Percentiles rank a stretch among this genome's conserved stretches.
phyloP scores from a whole-genome alignment of 2,888 invertebrate species.

The Kuschelorhynchus macadamiae region DNA sequence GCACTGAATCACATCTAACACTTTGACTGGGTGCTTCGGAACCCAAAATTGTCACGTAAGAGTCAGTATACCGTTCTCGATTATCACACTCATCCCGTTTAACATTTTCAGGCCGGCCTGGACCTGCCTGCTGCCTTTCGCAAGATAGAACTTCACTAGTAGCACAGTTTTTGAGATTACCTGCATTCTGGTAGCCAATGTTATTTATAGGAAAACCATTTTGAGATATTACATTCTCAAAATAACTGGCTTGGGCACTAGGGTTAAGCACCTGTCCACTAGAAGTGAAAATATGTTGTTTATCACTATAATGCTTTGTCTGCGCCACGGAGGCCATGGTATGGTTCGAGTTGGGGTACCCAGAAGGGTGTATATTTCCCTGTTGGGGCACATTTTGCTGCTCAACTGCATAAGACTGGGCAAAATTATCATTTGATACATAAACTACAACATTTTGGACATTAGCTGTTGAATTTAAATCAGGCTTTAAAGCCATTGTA shows the following conservation, averaged over 20 bases:
- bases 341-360: slow-evolving; percentile 60
- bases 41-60: slow-evolving; percentile 65
- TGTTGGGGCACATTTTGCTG: slow-evolving; percentile 67
- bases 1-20: slow-evolving; percentile 72
- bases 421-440: slow-evolving; percentile 73
- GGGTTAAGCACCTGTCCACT: slow-evolving; percentile 43
- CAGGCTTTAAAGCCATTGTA: slow-evolving; percentile 86
- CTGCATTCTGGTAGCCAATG: slow-evolving; percentile 61
- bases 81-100: slow-evolving; percentile 62
- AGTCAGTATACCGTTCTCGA: slow-evolving; percentile 47
- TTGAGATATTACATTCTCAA: slow-evolving; percentile 63
- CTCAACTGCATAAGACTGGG: slow-evolving; percentile 70
- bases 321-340: slow-evolving; percentile 63
- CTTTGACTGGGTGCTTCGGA: slow-evolving; percentile 63
- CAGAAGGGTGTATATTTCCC: slow-evolving; percentile 68
- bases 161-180: slow-evolving; percentile 56
- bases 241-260: slow-evolving; percentile 53
- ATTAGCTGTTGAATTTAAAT: slow-evolving; percentile 75
- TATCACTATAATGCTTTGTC: slow-evolving; percentile 42
- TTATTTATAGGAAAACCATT: slow-evolving; percentile 64
- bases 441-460: slow-evolving; percentile 74
- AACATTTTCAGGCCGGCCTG: slow-evolving; percentile 57
- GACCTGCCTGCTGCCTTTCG: slow-evolving; percentile 59
- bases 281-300: slow-evolving; percentile 46
- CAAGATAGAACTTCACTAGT: slow-evolving; percentile 58